These are phyloP conservation scores for Aegotheles bennettii DNA, from an alignment of 2,113 vertebrate genomes.

Conservation along the genomic window DNA sequence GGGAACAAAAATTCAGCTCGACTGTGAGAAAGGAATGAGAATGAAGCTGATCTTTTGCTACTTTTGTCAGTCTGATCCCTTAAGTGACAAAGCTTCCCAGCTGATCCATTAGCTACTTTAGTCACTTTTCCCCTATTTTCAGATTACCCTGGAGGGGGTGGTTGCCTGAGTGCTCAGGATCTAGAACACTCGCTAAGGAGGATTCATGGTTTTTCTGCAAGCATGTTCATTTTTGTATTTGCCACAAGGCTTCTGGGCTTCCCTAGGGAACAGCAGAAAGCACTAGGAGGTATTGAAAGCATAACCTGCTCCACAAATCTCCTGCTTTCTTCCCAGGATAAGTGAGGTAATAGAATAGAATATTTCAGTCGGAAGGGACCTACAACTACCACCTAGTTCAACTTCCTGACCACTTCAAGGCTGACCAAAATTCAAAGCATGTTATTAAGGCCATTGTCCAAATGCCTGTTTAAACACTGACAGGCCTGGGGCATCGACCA, in stretches of 20 bases:
- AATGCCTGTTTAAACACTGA: not conserved
- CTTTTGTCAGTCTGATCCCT: not conserved
- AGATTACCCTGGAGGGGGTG: not conserved
- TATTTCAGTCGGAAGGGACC: not conserved
- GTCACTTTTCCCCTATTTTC: not conserved
- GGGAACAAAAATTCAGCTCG: not conserved
- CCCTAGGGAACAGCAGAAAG: not conserved
- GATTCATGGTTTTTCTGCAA: not conserved
- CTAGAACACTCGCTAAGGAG: not conserved
- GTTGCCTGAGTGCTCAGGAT: fast-evolving
- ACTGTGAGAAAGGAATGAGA: not conserved
- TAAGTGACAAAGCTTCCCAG: not conserved
- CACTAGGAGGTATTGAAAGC: not conserved
- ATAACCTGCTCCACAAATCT: not conserved
- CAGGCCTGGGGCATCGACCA: not conserved
- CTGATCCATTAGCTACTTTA: not conserved
- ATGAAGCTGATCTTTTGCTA: not conserved
- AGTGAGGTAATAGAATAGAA: fast-evolving
- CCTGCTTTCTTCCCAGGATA: not conserved
- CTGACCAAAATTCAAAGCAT: not conserved
- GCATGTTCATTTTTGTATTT: not conserved
- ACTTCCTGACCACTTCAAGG: not conserved
- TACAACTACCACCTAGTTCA: not conserved
- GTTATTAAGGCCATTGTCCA: not conserved
- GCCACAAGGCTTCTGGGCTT: not conserved